Percentiles rank a stretch among this genome's conserved stretches.
phyloP scores from a whole-genome alignment of 2,888 invertebrate species.

The Mechanitis mazaeus region DNA sequence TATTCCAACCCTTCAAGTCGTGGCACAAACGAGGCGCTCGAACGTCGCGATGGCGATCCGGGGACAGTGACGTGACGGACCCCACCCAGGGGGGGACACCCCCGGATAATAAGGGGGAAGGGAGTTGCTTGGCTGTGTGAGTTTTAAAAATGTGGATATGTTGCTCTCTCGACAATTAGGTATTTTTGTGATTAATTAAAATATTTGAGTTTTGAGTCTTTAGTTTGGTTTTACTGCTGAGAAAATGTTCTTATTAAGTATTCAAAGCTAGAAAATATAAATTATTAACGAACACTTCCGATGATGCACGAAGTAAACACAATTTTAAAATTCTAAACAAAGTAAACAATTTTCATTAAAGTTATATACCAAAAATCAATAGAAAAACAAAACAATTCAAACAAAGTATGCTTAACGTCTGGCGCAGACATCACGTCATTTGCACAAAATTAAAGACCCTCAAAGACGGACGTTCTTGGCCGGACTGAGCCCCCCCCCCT shows the following conservation, averaged over 20 bases:
- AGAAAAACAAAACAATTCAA: conserved; percentile 12
- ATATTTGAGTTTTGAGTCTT: not conserved
- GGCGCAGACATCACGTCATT: conserved; percentile 53
- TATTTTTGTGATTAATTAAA: conserved; percentile 1
- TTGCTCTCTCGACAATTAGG: conserved; percentile 3
- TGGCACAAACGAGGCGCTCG: conserved; percentile 68
- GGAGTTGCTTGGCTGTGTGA: conserved; percentile 41
- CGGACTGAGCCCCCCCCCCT: conserved; percentile 33
- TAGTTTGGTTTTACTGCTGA: too few species aligned
- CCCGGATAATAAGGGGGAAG: conserved; percentile 68
- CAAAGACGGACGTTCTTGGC: conserved; percentile 52
- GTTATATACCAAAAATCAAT: not conserved
- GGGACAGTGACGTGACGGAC: conserved; percentile 73
- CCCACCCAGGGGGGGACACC: conserved; percentile 44
- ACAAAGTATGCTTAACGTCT: conserved; percentile 33
- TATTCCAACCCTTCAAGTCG: conserved; percentile 56
- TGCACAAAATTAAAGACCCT: conserved; percentile 71
- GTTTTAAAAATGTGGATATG: conserved; percentile 35
- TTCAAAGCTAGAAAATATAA: too few species aligned
- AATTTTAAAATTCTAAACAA: too few species aligned
- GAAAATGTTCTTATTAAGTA: too few species aligned
- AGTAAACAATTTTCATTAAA: too few species aligned
- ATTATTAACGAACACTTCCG: too few species aligned
- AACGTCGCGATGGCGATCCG: conserved; percentile 61
- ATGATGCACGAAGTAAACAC: too few species aligned